Conservation (phyloP, 2,888 invertebrate species). For the Ischnus inquisitorius region DNA sequence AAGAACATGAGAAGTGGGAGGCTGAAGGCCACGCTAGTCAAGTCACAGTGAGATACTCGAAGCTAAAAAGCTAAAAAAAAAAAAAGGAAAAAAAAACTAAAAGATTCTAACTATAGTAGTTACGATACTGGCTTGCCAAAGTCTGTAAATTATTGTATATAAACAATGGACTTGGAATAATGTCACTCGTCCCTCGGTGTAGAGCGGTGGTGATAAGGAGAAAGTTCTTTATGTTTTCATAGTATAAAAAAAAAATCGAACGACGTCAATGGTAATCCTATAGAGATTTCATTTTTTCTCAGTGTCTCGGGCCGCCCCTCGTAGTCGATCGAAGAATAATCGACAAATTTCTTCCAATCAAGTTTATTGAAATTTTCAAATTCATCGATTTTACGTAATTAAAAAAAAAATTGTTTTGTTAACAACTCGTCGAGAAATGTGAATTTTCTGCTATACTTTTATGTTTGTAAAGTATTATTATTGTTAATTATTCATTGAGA, state of each 20-base stretch:
- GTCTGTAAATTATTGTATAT: constrained; percentile 82
- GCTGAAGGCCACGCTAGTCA: constrained; percentile 57
- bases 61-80: constrained; percentile 51
- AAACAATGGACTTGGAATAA: constrained; percentile 78
- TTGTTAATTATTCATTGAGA: constrained; percentile 67
- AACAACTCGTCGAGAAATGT: constrained; percentile 25
- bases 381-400: no score
- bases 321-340: neutral
- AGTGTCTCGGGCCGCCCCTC: constrained; percentile 21
- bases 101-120: constrained; percentile 65
- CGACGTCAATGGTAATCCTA: constrained; percentile 59
- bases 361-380: neutral
- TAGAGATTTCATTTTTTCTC: constrained; percentile 43
- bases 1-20: constrained; percentile 24
- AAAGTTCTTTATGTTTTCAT: constrained; percentile 80
- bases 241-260: constrained; percentile 74
- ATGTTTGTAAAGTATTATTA: constrained; percentile 47
- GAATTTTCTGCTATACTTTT: constrained; percentile 29
- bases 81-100: constrained; percentile 37
- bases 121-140: constrained; percentile 56
- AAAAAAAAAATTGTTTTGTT: no score
- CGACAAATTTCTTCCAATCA: neutral
- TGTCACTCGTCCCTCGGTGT: constrained; percentile 68
- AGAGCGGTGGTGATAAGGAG: constrained; percentile 62
- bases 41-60: constrained; percentile 63